Evolutionary conservation across 2,113 vertebrate species (phyloP), one percentile per base, ranked within the genome.

Genomic region (Motacilla tschutschensis): DNA sequence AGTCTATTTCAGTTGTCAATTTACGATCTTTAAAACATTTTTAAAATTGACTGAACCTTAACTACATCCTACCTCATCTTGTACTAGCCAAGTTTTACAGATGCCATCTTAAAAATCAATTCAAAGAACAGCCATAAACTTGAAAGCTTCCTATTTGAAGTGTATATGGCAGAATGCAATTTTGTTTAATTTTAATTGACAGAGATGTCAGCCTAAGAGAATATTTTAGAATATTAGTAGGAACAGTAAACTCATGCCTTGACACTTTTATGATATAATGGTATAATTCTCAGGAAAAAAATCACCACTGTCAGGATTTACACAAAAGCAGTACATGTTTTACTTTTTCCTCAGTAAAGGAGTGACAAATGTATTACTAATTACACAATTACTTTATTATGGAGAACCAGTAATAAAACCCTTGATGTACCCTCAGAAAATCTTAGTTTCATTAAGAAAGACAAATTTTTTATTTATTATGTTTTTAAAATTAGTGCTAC

Each of bases 111-210:
- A 96, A 97, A 97, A 97, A 97, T 97, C 97, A 97, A 97, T 97
- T 97, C 95, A 79, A 95, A 95, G 95, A 95, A 93, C 85, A 87
- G 95, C 90, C 87, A 96, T 97, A 97, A 97, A 96, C 95, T 95
- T 95, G 79, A 96, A 97, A 95, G 93, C 96, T 96, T 96, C 94
- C 92, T 96, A 87, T 94, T 95, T 93, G 92, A 96, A 96, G 95
- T 94, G 92, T 96, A 94, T 94, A 93, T 92, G 95, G 94, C 95
- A 97, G 96, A 97, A 97, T 95, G 96, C 97, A 97, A 95, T 97
- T 97, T 95, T 95, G 95, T 96, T 97, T 97, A 97, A 97, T 97
- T 97, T 97, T 97, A 97, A 97, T 97, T 97, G 97, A 97, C 97
- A 97, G 96, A 95, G 96, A 97, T 97, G 96, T 97, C 97, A 97